Evolutionary conservation across 2,797 vertebrate species (phyloP).

Genomic region (Centropyge bicolor): DNA sequence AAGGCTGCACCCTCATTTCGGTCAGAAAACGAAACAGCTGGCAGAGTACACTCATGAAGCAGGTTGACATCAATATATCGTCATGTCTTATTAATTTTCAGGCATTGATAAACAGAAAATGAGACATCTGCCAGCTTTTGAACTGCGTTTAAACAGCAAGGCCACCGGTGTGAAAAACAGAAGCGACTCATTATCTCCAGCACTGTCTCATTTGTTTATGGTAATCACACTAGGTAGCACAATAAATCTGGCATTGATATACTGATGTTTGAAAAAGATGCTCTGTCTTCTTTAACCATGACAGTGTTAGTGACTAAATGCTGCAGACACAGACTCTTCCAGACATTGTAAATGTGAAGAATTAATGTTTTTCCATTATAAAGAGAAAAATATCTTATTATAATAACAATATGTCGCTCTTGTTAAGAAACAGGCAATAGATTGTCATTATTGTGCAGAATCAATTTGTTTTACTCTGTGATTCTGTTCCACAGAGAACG

Average conservation of each 20-base stretch:
- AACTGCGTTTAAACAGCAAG: neutral
- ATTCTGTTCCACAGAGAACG: neutral
- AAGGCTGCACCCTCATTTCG: no score
- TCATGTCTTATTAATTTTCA: neutral
- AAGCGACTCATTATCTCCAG: slow-evolving; percentile 1
- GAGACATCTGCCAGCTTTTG: neutral
- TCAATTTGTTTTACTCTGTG: neutral
- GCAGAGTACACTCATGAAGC: neutral
- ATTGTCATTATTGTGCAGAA: neutral
- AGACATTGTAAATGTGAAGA: neutral
- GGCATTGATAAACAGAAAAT: neutral
- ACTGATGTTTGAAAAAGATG: neutral
- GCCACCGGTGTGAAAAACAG: neutral
- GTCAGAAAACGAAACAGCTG: no score
- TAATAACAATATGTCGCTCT: neutral
- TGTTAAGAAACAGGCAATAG: neutral
- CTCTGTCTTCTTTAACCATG: neutral
- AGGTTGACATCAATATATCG: neutral
- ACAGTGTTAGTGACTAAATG: neutral
- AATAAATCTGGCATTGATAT: neutral
- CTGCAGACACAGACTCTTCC: neutral
- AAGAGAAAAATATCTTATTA: neutral
- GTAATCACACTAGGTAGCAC: neutral
- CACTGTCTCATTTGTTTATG: neutral
- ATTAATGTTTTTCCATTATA: neutral